Evolutionary conservation across 2,113 vertebrate genomes (phyloP), one percentile per base, ranked within the genome.

Genomic region (Melanostigma gelatinosum): DNA sequence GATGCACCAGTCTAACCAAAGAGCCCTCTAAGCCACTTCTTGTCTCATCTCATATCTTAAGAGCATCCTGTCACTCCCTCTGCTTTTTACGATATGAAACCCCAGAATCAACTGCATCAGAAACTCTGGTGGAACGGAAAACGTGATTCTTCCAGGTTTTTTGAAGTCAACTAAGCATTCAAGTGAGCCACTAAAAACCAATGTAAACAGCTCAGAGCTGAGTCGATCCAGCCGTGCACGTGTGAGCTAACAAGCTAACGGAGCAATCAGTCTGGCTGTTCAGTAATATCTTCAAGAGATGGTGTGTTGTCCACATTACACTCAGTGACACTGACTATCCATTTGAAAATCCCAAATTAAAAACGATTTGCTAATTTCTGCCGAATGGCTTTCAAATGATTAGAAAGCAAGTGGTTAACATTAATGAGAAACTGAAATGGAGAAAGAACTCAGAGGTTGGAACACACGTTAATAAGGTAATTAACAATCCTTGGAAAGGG

Each of bases 391-490:
- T 71, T 52, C 27, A 77, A 90, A 90, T 84, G 83, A 91, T 88
- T 88, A 80, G 72, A 93, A 85, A 91, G 64, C 79, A 84, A 82
- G 84, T 80, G 71, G 72, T 89, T 90, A 66, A 60, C 76, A 70
- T 77, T 88, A 89, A 91, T 91, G 83, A 88, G 85, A 61, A 88
- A 79, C 24, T 71, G 66, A 78, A 89, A 88, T 64, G 38, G 58
- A 79, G 74, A 70, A 52, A 80, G 27, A 88, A 78, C 67, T 74
- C 22, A 1, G 40, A 46, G 64, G 71, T 55, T 67, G 76, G 87
- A 85, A 74, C 36, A 75, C 72, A 85, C 64, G 68, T 78, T 93
- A 91, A 94, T 87, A 85, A 89, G 75, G 66, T 83, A 79, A 93
- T 94, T 90, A 94, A 90, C 82, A 84, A 85, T 83, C 54, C 79